phyloP scores from a whole-genome alignment of 2,888 invertebrate genomes.

The Drosophila mercatorum region DNA sequence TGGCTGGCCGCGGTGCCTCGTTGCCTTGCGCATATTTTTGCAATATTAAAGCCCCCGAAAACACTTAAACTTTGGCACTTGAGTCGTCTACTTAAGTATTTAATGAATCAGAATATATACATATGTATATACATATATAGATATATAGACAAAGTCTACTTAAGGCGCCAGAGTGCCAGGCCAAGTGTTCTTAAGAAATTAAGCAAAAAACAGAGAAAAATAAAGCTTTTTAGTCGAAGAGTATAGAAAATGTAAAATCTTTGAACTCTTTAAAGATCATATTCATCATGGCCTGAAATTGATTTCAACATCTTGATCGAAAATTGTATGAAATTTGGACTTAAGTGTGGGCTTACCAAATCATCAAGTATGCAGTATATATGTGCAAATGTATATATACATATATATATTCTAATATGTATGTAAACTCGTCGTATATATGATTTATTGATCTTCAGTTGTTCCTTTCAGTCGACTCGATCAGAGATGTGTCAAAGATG shows the following conservation, averaged over 20 bases:
- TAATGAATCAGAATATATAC: conserved; percentile 61
- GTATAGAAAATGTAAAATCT: conserved; percentile 14
- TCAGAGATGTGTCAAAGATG: background rate
- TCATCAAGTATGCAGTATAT: conserved; percentile 27
- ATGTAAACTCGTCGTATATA: background rate
- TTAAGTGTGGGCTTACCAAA: conserved; percentile 46
- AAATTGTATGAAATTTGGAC: conserved; percentile 22
- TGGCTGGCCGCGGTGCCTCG: background rate
- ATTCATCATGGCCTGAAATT: conserved; percentile 63
- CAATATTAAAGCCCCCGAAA: conserved; percentile 52
- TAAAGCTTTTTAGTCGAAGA: conserved; percentile 21
- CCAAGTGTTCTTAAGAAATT: conserved; percentile 64
- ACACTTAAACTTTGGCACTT: conserved; percentile 75
- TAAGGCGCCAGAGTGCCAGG: conserved; percentile 75
- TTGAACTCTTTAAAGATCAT: conserved; percentile 21
- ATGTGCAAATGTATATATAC: background rate
- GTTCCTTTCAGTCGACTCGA: background rate
- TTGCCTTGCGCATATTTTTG: conserved; percentile 46
- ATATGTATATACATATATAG: background rate
- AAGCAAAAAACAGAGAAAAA: conserved; percentile 32
- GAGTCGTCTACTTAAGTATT: conserved; percentile 71
- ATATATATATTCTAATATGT: background rate
- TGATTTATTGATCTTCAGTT: background rate
- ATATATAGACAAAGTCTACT: conserved; percentile 46
- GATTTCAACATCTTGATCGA: conserved; percentile 68